Evolutionary conservation across 2,888 invertebrate species (phyloP), one percentile per base, ranked within the genome.

Genomic region (Epicampocera succincta): DNA sequence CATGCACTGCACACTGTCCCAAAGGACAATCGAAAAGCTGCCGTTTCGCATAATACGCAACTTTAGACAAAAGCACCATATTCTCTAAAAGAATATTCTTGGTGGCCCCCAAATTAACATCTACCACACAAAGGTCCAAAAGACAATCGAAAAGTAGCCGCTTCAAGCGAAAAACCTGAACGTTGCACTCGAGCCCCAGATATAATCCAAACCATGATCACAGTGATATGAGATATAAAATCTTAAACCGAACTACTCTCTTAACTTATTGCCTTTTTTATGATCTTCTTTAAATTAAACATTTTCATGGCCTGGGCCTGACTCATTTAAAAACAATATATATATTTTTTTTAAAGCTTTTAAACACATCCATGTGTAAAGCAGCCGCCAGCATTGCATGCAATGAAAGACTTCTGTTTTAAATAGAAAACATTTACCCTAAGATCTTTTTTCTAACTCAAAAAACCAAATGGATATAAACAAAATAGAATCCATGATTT

Each of bases 371-470:
- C 87, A 87, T 88, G n/a, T n/a, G n/a, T n/a, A n/a, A n/a, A n/a
- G 89, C 87, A 87, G 88, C 90, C 90, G 90, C 89, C 90, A 90
- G 89, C 88, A 88, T 88, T 87, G 85, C 90, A 90, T 90, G 90
- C 90, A 90, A 86, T 84, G 86, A 4, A 19, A 44, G 19, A 40
- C 42, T 40, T 21, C 12, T 52, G 8, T 17, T 13, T 40, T 25
- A 60, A 3, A 33, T 33, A 50, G 44, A 58, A 56, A 71, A 29
- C 0, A 3, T 38, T 52, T 33, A 1, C 33, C 33, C 2, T 1
- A 38, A 19, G 15, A 33, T 52, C 50, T 19, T n/a, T n/a, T n/a
- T 5, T 15, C 21, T 12, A 54, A 48, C 29, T 2, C 19, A 66
- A 50, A 5, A 50, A 46, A 25, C 33, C 61, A 56, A 46, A 33